Percentiles rank a stretch among this genome's conserved stretches.
phyloP scores from a whole-genome alignment of 2,797 vertebrate species.

The Sebastes vulpes region DNA sequence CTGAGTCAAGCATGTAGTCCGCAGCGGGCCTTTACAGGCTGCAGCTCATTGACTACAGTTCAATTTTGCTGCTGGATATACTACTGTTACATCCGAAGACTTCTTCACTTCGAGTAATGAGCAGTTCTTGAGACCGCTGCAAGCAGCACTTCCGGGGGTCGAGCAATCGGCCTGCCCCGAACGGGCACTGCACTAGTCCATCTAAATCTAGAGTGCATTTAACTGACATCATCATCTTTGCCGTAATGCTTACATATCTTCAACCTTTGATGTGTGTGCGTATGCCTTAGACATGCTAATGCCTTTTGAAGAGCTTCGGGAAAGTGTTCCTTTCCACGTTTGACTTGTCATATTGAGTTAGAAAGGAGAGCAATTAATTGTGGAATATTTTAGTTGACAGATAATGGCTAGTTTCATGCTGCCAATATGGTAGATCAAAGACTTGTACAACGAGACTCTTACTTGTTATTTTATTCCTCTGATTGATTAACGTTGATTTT shows the following conservation, averaged over 20 bases:
- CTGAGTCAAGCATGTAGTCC: background rate
- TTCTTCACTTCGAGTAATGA: background rate
- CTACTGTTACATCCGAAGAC: fast-evolving
- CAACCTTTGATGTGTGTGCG: conserved; percentile 32
- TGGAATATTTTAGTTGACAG: background rate
- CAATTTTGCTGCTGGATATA: background rate
- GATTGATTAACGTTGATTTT: background rate
- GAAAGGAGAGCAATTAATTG: background rate
- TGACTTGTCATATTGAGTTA: background rate
- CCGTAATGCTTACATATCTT: conserved; percentile 2
- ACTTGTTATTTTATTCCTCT: background rate
- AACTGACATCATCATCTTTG: conserved; percentile 27
- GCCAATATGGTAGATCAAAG: background rate
- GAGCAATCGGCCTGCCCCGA: background rate
- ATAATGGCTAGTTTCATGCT: background rate
- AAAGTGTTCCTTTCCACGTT: conserved; percentile 4
- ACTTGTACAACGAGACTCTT: background rate
- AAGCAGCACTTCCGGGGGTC: background rate
- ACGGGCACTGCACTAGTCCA: background rate
- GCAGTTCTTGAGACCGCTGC: background rate
- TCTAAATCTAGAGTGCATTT: conserved; percentile 39
- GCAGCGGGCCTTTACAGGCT: fast-evolving
- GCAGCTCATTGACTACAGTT: background rate
- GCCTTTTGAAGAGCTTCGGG: background rate
- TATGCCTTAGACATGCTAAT: conserved; percentile 11